These are phyloP conservation scores for Saxicola maurus DNA, from an alignment of 2,797 vertebrate genomes.

Conservation along the genomic window DNA sequence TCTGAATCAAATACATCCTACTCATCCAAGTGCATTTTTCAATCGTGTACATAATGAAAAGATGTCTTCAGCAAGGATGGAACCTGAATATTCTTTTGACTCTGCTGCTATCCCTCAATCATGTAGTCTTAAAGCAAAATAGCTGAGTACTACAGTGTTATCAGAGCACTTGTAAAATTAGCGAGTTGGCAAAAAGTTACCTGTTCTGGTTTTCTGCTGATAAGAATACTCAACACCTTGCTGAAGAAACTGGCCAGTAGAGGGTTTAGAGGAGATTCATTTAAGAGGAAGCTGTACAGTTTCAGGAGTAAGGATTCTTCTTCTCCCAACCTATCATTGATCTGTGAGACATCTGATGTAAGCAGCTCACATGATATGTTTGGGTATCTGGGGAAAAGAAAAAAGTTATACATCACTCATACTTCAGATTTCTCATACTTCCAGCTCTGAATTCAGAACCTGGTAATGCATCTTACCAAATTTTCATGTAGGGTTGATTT, in stretches of 20 bases:
- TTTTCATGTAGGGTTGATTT: not conserved
- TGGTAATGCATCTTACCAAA: not conserved
- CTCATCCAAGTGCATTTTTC: not conserved
- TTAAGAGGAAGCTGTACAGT: constrained; percentile 93
- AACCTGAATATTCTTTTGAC: not conserved
- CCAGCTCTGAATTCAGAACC: not conserved
- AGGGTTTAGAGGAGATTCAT: constrained; percentile 91
- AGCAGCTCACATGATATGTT: constrained; percentile 98
- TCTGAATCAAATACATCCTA: not conserved
- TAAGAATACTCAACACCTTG: constrained; percentile 97
- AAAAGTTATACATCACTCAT: not conserved
- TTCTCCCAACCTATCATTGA: constrained; percentile 94
- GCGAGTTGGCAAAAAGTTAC: constrained; percentile 61
- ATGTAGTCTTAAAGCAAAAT: not conserved
- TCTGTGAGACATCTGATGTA: constrained; percentile 93
- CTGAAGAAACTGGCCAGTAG: constrained; percentile 98
- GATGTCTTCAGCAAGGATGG: not conserved
- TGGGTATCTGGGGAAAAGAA: constrained; percentile 81
- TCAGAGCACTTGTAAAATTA: not conserved
- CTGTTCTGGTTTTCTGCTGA: constrained; percentile 98
- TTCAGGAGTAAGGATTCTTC: constrained; percentile 91
- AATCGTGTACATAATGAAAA: not conserved
- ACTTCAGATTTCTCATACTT: not conserved
- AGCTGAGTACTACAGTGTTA: not conserved
- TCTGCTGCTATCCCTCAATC: not conserved